Base-by-base conservation (phyloP, 1,140 invertebrate species). In the Oryctes rhinoceros region DNA sequence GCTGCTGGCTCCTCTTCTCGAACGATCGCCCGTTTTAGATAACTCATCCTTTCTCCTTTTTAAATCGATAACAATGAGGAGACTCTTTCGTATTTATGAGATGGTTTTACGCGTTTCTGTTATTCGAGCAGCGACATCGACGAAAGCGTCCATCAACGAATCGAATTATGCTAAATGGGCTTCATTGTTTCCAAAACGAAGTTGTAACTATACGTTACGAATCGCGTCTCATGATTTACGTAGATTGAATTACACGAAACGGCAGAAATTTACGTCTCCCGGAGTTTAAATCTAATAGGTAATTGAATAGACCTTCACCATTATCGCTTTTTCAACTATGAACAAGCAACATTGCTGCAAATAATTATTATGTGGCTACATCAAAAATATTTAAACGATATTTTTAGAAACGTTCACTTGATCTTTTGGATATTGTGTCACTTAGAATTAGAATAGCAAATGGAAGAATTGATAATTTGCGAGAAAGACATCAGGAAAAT, bases 21-120 rank as follows among this genome's bases (percentile, higher is more conserved):
- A 15, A 35, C 65, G 53, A 59, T 71, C 65, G 20, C 65, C 35
- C 18, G 65, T 24, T 37, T 24, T 71, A 71, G 65, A 71, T 71
- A 71, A 71, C 65, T 71, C 65, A 71, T 71, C 65, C 65, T 71
- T 71, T 37, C 35, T 37, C 65, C 65, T 71, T 71, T 71, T 71
- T 71, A 71, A 71, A 71, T 71, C 65, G 65, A 71, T 71, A 71
- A 71, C 65, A 71, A 71, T 71, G 65, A 71, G 65, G 65, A 30
- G 65, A 71, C 65, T 71, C 65, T 71, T 71, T 71, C 65, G 65
- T 71, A 71, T 71, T 71, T 71, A 71, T 71, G 65, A 71, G 65
- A 71, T 71, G 65, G 65, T 71, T 71, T 71, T 71, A 71, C 65
- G 65, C 65, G 65, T 71, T 71, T 71, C 65, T 71, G 65, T 71